A percentile compares a stretch with the other conserved stretches of the same genome.
Conservation (phyloP, 2,113 vertebrate genomes). For the Prolemur simus region DNA sequence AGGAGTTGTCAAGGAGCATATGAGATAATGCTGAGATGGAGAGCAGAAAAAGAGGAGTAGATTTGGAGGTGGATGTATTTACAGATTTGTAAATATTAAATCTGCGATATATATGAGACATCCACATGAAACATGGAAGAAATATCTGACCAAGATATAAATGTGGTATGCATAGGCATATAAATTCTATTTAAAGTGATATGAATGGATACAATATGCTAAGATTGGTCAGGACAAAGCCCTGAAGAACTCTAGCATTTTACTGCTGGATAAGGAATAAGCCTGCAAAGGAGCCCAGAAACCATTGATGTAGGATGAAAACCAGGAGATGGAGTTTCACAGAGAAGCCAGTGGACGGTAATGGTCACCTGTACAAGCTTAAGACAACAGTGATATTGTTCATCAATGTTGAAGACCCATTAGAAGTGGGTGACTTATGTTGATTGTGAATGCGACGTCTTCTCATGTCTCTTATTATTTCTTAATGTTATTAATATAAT, state of each 20-base stretch:
- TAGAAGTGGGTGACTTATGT: neutral
- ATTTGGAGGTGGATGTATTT: neutral
- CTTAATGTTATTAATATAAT: neutral
- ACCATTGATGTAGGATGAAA: neutral
- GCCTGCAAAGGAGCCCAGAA: neutral
- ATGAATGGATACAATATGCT: neutral
- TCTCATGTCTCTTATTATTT: neutral
- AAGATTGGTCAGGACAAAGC: neutral
- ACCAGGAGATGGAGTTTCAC: neutral
- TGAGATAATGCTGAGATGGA: neutral
- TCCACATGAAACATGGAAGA: neutral
- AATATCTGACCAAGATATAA: neutral
- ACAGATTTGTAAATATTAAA: neutral
- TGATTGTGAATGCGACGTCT: neutral
- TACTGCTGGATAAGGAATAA: neutral
- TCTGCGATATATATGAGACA: neutral
- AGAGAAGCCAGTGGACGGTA: neutral
- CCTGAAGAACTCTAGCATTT: neutral
- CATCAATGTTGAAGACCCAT: neutral
- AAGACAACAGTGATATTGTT: neutral
- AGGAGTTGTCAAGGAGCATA: neutral
- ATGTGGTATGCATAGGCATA: neutral
- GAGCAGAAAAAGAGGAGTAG: neutral
- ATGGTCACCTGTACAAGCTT: neutral
- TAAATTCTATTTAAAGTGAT: neutral